A percentile compares a stretch with the other conserved stretches of the same genome.
Conservation (phyloP, 35 echinoderm and acorn worm genomes). For the Holothuria glaberrima region DNA sequence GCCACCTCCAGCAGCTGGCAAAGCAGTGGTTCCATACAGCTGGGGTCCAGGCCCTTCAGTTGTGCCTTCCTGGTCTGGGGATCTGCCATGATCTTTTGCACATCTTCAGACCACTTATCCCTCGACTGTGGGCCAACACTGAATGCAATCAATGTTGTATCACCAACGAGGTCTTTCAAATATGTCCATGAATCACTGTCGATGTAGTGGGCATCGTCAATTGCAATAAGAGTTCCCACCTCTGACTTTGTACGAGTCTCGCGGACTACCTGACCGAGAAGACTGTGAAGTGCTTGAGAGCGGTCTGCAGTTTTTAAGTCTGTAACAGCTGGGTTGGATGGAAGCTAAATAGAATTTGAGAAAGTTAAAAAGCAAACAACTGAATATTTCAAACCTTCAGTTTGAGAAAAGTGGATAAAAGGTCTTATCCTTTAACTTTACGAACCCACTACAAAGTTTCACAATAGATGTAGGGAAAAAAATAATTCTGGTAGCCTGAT, state of each 20-base stretch:
- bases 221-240: constrained; percentile 74
- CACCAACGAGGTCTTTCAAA: constrained; percentile 66
- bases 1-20: constrained; percentile 88
- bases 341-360: constrained; percentile 42
- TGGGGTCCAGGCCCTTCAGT: constrained; percentile 75
- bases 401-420: too few species aligned
- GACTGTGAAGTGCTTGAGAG: constrained; percentile 57
- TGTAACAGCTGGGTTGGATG: constrained; percentile 46
- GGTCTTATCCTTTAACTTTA: too few species aligned
- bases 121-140: constrained; percentile 23
- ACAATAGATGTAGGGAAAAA: too few species aligned
- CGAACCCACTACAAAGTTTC: too few species aligned
- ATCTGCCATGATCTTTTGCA: constrained; percentile 56
- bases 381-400: too few species aligned
- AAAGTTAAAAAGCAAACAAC: too few species aligned
- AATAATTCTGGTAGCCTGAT: too few species aligned
- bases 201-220: constrained; percentile 96
- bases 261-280: constrained; percentile 70
- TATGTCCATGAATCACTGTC: constrained; percentile 91
- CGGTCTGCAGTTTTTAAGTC: constrained; percentile 57
- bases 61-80: constrained; percentile 56
- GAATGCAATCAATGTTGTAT: constrained; percentile 71
- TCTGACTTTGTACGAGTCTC: constrained; percentile 52
- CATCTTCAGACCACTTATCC: constrained; percentile 41
- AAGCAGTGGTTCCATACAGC: constrained; percentile 82